Conservation (phyloP, 2,113 vertebrate species). For the Ptilorrhoa leucosticta region DNA sequence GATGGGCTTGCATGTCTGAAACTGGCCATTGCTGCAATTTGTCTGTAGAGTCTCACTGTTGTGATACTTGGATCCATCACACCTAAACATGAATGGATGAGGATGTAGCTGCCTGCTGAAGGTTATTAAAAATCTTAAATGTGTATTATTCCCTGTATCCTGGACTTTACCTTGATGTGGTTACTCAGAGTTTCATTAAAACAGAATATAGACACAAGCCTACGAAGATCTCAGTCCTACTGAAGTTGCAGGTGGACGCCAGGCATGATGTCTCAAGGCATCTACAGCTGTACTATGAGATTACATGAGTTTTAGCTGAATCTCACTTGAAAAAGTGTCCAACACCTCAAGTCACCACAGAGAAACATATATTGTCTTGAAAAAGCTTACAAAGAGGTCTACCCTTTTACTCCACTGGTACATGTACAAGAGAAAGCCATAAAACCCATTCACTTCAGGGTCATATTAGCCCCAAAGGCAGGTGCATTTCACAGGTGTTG, state of each 20-base stretch:
- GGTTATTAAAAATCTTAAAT: neutral
- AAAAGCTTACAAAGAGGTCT: neutral
- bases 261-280: neutral
- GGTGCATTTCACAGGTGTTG: neutral
- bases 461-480: neutral
- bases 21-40: neutral
- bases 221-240: neutral
- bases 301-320: neutral
- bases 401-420: neutral
- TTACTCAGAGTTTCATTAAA: neutral
- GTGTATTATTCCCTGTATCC: neutral
- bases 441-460: neutral
- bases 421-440: neutral
- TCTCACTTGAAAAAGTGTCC: neutral
- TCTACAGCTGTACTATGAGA: neutral
- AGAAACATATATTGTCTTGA: neutral
- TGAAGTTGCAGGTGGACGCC: neutral
- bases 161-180: neutral
- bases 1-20: neutral
- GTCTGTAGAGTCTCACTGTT: neutral
- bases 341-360: neutral
- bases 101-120: neutral
- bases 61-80: neutral
- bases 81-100: neutral
- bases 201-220: neutral